Evolutionary conservation across 2,888 invertebrate species (phyloP).

Genomic region (Tipula vernalis): DNA sequence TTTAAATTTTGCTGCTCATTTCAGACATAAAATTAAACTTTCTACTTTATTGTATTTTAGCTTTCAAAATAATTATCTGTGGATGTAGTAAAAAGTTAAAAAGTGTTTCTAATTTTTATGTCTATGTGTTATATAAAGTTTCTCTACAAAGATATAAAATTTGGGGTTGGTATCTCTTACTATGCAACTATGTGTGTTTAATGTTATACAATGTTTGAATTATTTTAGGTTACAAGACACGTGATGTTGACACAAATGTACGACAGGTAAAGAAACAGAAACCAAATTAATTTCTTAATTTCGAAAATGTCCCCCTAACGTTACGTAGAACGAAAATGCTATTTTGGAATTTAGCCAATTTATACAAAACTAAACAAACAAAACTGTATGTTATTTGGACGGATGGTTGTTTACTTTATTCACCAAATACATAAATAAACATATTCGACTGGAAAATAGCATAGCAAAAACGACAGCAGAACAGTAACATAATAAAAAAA

Average conservation of each 20-base stretch:
- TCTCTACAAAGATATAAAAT: not conserved
- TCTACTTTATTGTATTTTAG: not conserved
- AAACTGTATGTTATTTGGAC: not conserved
- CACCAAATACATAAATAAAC: not conserved
- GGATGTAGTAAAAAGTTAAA: not conserved
- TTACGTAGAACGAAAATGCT: not conserved
- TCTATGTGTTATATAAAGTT: not conserved
- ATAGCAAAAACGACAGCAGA: not conserved
- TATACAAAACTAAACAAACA: not conserved
- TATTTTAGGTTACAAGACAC: not conserved
- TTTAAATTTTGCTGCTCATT: not conserved
- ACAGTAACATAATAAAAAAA: not conserved
- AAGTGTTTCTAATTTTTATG: not conserved
- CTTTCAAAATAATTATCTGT: not conserved
- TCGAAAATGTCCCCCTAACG: not conserved
- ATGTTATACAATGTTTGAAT: not conserved
- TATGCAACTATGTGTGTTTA: no score
- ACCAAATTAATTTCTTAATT: not conserved
- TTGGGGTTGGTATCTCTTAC: not conserved
- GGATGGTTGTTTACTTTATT: not conserved
- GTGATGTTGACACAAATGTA: not conserved
- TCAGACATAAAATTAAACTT: not conserved
- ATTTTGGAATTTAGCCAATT: not conserved
- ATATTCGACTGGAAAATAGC: not conserved
- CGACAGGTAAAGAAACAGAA: not conserved